phyloP scores from a whole-genome alignment of 2,888 invertebrate genomes.

The Cyaniris semiargus region DNA sequence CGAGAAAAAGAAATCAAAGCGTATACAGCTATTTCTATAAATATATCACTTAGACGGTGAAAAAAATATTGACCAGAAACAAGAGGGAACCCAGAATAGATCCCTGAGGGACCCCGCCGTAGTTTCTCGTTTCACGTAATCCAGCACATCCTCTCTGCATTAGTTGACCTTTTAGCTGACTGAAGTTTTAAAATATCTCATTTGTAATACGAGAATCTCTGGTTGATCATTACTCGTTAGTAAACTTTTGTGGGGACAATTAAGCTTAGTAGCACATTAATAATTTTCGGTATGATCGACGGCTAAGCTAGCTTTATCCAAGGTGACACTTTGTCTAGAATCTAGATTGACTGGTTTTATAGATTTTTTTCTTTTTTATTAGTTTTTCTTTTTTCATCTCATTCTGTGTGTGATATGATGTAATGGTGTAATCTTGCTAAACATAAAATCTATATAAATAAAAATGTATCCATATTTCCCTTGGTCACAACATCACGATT shows the following conservation, averaged over 20 bases:
- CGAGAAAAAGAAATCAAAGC: slow-evolving; percentile 59
- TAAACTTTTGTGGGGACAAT: slow-evolving; percentile 1
- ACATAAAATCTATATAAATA: no score
- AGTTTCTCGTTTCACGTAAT: slow-evolving; percentile 59
- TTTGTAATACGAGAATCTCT: background rate
- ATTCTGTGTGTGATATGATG: background rate
- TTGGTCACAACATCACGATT: no score
- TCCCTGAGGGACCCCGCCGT: slow-evolving; percentile 74
- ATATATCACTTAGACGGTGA: slow-evolving; percentile 58
- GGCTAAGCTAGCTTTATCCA: background rate
- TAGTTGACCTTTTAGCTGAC: slow-evolving; percentile 34
- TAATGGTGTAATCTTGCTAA: background rate
- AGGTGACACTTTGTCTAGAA: background rate
- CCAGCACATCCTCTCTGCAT: slow-evolving; percentile 46
- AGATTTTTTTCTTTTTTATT: background rate
- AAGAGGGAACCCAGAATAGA: slow-evolving; percentile 73
- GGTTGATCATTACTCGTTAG: slow-evolving; percentile 10
- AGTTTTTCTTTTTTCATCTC: background rate
- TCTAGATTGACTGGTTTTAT: background rate
- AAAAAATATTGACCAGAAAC: slow-evolving; percentile 42
- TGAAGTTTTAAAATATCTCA: slow-evolving; percentile 26
- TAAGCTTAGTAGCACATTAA: background rate
- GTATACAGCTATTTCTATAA: slow-evolving; percentile 69
- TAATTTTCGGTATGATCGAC: background rate
- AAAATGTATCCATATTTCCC: no score